Evolutionary conservation across 1,140 invertebrate genomes (phyloP), one percentile per base, ranked within the genome.

Genomic region (Atta cephalotes): DNA sequence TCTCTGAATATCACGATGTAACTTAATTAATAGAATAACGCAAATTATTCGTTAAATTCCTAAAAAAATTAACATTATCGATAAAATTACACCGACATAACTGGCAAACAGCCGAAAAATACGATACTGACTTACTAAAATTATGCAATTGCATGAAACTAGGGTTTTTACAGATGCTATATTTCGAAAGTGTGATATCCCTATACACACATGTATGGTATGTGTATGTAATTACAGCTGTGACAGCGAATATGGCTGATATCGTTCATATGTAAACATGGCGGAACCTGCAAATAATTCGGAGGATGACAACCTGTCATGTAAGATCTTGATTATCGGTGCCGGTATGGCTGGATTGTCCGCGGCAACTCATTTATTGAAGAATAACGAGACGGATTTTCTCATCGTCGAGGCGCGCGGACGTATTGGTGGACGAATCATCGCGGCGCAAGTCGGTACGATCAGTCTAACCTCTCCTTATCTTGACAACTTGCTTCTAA

Each of bases 311-410:
- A 92, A 86, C 86, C 90, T 91, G 91, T 93, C 90, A 16, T 96
- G 95, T 92, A 97, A 98, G 96, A 96, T 98, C 85, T 94, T 98
- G 87, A 98, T 98, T 92, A 96, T 99, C 91, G 98, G 98, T 49
- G 98, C 96, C 89, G 98, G 98, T 81, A 98, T 98, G 95, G 97
- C 98, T 78, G 98, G 98, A 39, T 93, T 98, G 77, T 97, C 98
- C 16, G 97, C 98, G 31, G 98, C 98, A 18, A 98, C 97, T 96
- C 97, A 98, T 94, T 96, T 99, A 84, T 92, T 97, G 12, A 98
- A 98, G 95, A 98, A 98, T 95, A 97, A 97, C 39, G 96, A 97
- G 93, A 96, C 96, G 53, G 97, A 98, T 95, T 98, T 98, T 95
- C 95, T 97, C 90, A 96, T 98, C 89, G 95, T 98, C 79, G 98